A percentile compares a stretch with the other conserved stretches of the same genome.
phyloP scores from a whole-genome alignment of 2,888 invertebrate genomes.

The Tetrapedia diversipes region DNA sequence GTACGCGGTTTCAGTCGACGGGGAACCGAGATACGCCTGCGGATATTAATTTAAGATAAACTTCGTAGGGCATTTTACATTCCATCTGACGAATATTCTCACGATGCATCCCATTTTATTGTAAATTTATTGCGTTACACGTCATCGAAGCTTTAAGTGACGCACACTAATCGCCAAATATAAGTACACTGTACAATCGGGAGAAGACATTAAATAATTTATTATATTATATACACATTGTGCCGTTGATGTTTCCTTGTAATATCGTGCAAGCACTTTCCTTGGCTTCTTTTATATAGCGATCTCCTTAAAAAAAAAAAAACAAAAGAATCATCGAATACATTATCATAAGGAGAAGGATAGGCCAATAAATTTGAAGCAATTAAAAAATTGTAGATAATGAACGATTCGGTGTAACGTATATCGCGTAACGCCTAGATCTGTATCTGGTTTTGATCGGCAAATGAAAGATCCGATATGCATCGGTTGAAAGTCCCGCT shows the following conservation, averaged over 20 bases:
- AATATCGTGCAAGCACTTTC: neutral
- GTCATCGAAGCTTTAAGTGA: conserved; percentile 26
- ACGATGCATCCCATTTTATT: conserved; percentile 52
- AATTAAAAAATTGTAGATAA: neutral
- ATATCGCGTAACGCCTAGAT: neutral
- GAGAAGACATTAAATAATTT: conserved; percentile 76
- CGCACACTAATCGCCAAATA: conserved; percentile 56
- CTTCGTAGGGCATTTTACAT: conserved; percentile 73
- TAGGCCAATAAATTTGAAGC: neutral
- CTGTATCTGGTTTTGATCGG: neutral
- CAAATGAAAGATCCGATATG: neutral
- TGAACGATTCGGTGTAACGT: neutral
- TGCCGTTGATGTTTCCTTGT: conserved; percentile 22
- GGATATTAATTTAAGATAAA: conserved; percentile 19
- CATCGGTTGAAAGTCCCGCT: neutral
- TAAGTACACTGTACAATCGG: conserved; percentile 71
- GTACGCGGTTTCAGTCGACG: neutral
- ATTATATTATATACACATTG: conserved; percentile 66
- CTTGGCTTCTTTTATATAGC: neutral
- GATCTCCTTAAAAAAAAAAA: too few relatives aligned
- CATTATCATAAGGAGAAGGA: neutral
- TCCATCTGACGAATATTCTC: conserved; percentile 70
- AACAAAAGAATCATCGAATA: neutral
- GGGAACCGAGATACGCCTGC: neutral
- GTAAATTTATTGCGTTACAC: conserved; percentile 49